Percentiles rank a stretch among this genome's conserved stretches.
Evolutionary conservation across 2,888 invertebrate species (phyloP).

Genomic region (Ischnura elegans): DNA sequence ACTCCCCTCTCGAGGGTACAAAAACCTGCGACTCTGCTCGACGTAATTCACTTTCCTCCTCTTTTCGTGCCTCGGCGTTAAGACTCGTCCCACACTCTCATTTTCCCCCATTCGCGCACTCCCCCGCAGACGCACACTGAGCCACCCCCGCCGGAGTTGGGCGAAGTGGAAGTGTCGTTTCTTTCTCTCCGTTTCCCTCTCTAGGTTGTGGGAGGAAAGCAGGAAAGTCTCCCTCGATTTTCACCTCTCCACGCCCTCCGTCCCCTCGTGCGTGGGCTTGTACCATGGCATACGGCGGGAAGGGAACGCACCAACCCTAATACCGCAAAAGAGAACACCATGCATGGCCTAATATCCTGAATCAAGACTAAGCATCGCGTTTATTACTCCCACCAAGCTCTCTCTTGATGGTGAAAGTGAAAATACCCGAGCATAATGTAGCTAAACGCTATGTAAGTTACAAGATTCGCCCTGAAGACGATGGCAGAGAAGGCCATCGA

Average conservation of each 20-base stretch:
- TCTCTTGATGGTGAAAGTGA: too few species aligned
- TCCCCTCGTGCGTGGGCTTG: neutral
- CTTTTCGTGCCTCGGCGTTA: neutral
- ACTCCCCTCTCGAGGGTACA: neutral
- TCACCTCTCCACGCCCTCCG: neutral
- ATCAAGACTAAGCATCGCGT: too few species aligned
- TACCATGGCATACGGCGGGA: neutral
- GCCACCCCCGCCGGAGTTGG: neutral
- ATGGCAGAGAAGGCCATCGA: too few species aligned
- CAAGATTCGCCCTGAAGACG: too few species aligned
- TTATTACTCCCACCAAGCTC: too few species aligned
- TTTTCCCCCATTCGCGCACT: neutral
- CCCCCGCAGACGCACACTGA: neutral
- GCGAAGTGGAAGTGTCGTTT: neutral
- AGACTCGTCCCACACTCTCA: neutral
- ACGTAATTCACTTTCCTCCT: slow-evolving; percentile 34
- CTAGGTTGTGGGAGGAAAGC: neutral
- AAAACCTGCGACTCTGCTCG: neutral
- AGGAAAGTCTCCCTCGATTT: neutral
- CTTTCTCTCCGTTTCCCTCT: neutral
- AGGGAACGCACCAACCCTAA: too few species aligned
- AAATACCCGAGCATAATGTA: too few species aligned
- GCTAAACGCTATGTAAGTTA: too few species aligned
- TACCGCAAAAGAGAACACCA: too few species aligned
- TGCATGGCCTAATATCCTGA: too few species aligned